Conservation (phyloP, 2,113 vertebrate species). For the Alouatta palliata region DNA sequence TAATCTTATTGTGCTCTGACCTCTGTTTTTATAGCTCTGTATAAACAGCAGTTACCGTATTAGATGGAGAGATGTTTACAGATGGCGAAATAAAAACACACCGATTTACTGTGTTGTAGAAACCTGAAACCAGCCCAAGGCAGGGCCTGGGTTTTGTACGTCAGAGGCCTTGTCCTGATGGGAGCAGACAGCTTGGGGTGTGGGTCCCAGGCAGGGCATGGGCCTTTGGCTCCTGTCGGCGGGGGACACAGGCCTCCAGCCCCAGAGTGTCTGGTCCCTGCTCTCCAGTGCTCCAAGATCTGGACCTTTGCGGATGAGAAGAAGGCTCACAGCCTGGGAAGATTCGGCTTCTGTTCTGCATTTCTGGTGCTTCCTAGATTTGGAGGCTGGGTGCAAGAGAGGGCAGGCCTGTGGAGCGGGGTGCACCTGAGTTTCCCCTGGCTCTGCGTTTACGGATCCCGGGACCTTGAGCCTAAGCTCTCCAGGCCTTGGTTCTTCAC, state of each 20-base stretch:
- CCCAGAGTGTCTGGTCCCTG: neutral
- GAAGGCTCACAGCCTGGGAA: accelerated
- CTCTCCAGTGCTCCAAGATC: accelerated
- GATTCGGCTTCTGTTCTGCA: neutral
- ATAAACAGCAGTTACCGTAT: slow-evolving; percentile 85
- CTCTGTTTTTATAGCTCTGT: slow-evolving; percentile 83
- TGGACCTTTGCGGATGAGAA: accelerated
- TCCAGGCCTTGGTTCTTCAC: neutral
- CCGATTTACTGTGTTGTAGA: slow-evolving; percentile 83
- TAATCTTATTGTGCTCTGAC: slow-evolving; percentile 87
- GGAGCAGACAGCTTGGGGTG: slow-evolving; percentile 81
- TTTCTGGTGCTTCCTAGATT: neutral
- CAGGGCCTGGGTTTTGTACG: slow-evolving; percentile 82
- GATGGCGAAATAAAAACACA: slow-evolving; percentile 86
- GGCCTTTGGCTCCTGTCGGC: neutral
- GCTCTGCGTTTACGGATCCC: neutral
- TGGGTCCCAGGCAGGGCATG: slow-evolving; percentile 45
- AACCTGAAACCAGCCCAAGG: slow-evolving; percentile 79
- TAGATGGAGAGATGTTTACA: slow-evolving; percentile 86
- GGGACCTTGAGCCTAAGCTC: neutral
- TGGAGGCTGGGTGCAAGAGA: too few species aligned
- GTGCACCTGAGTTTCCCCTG: neutral
- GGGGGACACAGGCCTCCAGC: accelerated
- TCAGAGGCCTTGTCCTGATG: slow-evolving; percentile 76
- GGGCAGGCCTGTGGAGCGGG: accelerated